phyloP scores from a whole-genome alignment of 2,113 vertebrate species.

The Symphodus melops region DNA sequence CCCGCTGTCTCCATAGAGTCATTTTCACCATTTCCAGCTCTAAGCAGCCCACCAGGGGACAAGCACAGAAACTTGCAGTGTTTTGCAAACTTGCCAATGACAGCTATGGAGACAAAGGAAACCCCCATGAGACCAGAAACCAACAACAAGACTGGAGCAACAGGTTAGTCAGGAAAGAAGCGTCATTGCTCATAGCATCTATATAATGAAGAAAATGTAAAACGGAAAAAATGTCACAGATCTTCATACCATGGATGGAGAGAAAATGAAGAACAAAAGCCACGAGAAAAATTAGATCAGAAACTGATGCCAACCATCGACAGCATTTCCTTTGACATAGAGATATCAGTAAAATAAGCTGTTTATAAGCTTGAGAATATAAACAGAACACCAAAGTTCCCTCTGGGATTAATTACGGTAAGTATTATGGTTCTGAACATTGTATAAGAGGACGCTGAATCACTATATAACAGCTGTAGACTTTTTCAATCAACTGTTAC shows the following conservation, averaged over 20 bases:
- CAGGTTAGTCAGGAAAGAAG: not conserved
- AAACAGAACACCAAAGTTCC: too few species aligned
- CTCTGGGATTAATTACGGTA: too few species aligned
- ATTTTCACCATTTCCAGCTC: not conserved
- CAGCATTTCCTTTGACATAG: not conserved
- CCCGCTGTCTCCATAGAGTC: slow-evolving; percentile 28
- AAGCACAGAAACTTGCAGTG: slow-evolving; percentile 19
- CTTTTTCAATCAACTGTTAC: too few species aligned
- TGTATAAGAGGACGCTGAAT: too few species aligned
- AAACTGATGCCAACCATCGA: not conserved
- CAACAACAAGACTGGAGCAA: slow-evolving; percentile 17
- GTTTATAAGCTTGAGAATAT: too few species aligned
- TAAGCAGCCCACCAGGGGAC: slow-evolving; percentile 29
- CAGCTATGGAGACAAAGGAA: slow-evolving; percentile 35
- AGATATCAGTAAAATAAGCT: too few species aligned
- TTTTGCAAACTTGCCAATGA: slow-evolving; percentile 21
- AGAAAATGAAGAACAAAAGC: not conserved
- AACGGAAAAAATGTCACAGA: not conserved
- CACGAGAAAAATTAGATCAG: not conserved
- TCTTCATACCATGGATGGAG: not conserved
- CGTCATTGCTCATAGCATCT: not conserved
- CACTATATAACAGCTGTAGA: too few species aligned
- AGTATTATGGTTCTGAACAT: too few species aligned
- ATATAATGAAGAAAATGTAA: not conserved
- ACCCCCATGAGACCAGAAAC: not conserved